A percentile compares a stretch with the other conserved stretches of the same genome.
These are phyloP conservation scores for Sylvilagus floridanus DNA, from an alignment of 2,797 vertebrate genomes.

Conservation along the genomic window DNA sequence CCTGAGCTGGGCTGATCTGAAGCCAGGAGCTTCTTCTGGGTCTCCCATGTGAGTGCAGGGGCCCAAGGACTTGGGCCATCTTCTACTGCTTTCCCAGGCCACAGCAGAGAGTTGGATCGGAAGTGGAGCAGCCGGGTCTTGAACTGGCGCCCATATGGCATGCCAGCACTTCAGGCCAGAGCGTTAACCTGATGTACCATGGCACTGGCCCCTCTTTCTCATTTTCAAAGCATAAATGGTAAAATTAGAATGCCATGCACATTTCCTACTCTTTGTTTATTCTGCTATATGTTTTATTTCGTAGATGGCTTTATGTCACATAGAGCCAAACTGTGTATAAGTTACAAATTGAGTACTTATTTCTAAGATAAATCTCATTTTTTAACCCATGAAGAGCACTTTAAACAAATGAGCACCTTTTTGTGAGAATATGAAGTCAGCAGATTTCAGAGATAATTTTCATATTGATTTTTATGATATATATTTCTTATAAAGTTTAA, in stretches of 20 bases:
- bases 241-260: background rate
- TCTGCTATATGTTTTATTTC: conserved; percentile 21
- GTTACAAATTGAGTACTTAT: background rate
- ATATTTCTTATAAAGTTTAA: background rate
- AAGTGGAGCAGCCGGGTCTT: no score
- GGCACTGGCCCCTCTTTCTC: background rate
- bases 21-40: no score
- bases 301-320: background rate
- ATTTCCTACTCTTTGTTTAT: background rate
- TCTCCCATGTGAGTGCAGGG: no score
- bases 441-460: background rate
- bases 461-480: background rate
- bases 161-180: no score
- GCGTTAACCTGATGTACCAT: no score
- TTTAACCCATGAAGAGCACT: background rate
- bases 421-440: conserved; percentile 19
- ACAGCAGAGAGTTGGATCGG: no score
- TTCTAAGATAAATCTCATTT: background rate
- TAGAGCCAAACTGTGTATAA: background rate
- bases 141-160: no score
- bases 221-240: conserved; percentile 13
- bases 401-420: background rate
- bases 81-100: no score
- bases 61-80: no score
- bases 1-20: no score